phyloP scores from a whole-genome alignment of 2,888 invertebrate species.

The Thecophora atra region DNA sequence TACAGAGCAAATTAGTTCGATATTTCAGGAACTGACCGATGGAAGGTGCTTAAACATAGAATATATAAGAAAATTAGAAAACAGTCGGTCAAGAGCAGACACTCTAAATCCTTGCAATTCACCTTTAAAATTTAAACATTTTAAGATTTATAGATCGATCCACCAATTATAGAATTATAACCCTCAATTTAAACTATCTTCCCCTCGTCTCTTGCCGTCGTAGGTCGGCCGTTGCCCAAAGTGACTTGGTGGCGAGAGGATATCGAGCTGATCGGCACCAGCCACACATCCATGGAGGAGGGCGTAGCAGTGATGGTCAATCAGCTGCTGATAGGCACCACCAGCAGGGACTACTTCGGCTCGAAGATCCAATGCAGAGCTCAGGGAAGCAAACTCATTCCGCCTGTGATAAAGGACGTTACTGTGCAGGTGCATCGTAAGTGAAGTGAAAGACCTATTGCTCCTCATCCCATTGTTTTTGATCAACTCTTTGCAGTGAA shows the following conservation, averaged over 20 bases:
- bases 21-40: too few species aligned
- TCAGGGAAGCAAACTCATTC: conserved; percentile 76
- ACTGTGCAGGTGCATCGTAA: conserved; percentile 78
- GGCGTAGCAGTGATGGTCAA: conserved; percentile 74
- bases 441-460: conserved; percentile 53
- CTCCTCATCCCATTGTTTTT: background rate
- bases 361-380: conserved; percentile 81
- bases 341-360: conserved; percentile 78
- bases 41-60: too few species aligned
- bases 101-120: too few species aligned
- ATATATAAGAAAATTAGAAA: too few species aligned
- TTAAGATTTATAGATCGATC: too few species aligned
- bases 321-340: conserved; percentile 77
- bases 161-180: too few species aligned
- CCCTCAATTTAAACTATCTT: background rate
- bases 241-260: conserved; percentile 86
- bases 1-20: too few species aligned
- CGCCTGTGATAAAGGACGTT: conserved; percentile 76
- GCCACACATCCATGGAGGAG: conserved; percentile 73
- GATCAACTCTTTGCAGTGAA: conserved; percentile 76
- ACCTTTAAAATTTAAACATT: too few species aligned
- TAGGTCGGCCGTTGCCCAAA: conserved; percentile 83
- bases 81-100: too few species aligned
- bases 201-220: background rate
- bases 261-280: conserved; percentile 77